Percentiles rank a stretch among this genome's conserved stretches.
phyloP scores from a whole-genome alignment of 2,113 vertebrate species.

The Burhinus oedicnemus region DNA sequence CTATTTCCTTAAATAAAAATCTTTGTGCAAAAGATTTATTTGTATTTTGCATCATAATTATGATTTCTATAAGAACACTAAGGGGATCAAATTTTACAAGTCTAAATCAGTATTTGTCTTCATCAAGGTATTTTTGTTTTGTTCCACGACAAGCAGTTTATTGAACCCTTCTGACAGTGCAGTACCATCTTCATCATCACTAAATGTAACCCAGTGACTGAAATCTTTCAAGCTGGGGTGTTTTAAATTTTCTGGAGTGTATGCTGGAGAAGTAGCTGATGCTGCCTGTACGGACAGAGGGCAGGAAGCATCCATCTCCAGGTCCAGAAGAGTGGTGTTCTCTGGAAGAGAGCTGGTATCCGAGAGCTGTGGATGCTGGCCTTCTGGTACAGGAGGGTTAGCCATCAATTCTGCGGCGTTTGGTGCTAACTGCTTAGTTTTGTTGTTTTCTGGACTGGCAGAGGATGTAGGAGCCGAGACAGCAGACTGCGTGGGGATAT shows the following conservation, averaged over 20 bases:
- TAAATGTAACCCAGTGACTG: slow-evolving; percentile 51
- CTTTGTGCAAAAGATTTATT: background rate
- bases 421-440: background rate
- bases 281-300: background rate
- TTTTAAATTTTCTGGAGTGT: background rate
- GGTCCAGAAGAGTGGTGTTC: background rate
- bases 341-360: background rate
- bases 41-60: background rate
- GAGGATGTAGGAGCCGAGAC: background rate
- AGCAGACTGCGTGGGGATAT: fast-evolving
- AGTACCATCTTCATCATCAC: slow-evolving; percentile 56
- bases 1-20: slow-evolving; percentile 12
- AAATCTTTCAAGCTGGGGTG: background rate
- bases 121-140: background rate
- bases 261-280: background rate
- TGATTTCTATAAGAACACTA: background rate
- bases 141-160: slow-evolving; percentile 28
- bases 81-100: background rate
- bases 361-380: background rate
- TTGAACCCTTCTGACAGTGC: slow-evolving; percentile 31
- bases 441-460: background rate
- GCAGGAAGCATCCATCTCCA: background rate
- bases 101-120: slow-evolving; percentile 2
- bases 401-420: background rate
- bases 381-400: background rate